Percentiles rank a stretch among this genome's conserved stretches.
phyloP scores from a whole-genome alignment of 2,113 vertebrate genomes.

The Triplophysa rosa region DNA sequence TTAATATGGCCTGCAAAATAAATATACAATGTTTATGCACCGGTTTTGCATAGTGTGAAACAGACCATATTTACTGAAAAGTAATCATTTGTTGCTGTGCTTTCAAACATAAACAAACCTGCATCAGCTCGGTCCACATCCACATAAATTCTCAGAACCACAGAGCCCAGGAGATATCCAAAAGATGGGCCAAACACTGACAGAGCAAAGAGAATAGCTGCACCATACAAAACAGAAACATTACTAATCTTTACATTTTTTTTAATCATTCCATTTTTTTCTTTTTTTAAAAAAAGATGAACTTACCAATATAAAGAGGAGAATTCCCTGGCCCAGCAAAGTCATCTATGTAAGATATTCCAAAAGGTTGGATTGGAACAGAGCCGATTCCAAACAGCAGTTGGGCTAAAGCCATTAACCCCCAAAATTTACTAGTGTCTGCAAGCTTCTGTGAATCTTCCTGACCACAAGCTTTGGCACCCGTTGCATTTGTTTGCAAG shows the following conservation, averaged over 20 bases:
- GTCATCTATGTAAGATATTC: constrained; percentile 94
- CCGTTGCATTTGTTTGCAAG: constrained; percentile 50
- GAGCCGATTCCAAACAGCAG: constrained; percentile 90
- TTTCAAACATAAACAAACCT: constrained; percentile 64
- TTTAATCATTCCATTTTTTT: background rate
- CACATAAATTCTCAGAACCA: constrained; percentile 86
- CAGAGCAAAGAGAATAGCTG: constrained; percentile 92
- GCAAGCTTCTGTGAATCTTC: constrained; percentile 58
- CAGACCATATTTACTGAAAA: constrained; percentile 15
- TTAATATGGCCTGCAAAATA: too few relatives aligned
- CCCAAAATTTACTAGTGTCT: constrained; percentile 82
- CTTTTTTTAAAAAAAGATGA: background rate
- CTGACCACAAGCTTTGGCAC: constrained; percentile 49
- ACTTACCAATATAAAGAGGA: constrained; percentile 88
- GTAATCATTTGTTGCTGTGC: constrained; percentile 14
- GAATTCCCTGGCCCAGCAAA: constrained; percentile 88
- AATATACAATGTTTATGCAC: too few relatives aligned
- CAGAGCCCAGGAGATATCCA: constrained; percentile 87
- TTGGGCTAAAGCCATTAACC: constrained; percentile 88
- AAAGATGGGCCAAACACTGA: constrained; percentile 91
- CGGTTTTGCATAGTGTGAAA: too few relatives aligned
- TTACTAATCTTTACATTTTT: background rate
- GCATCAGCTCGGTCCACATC: constrained; percentile 78
- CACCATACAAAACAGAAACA: constrained; percentile 35
- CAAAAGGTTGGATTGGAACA: constrained; percentile 94